These are phyloP conservation scores for Monoplex corrugatus DNA, from an alignment of 2,888 invertebrate genomes.

Conservation along the genomic window DNA sequence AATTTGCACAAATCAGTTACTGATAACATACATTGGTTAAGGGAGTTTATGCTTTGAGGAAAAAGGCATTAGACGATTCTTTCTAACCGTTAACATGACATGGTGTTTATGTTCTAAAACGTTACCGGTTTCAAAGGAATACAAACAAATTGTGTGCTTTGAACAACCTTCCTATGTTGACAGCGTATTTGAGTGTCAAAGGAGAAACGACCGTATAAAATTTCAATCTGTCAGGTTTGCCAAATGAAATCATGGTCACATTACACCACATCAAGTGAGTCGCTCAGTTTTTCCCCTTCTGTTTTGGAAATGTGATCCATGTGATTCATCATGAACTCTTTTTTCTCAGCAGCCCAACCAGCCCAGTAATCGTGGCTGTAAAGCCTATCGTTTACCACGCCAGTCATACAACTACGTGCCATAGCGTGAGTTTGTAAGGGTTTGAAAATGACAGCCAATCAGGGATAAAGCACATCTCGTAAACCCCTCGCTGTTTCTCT, in stretches of 20 bases:
- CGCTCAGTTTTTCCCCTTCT: background rate
- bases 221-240: background rate
- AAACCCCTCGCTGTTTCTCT: background rate
- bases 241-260: slow-evolving; percentile 6
- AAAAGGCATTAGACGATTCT: too few species aligned
- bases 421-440: background rate
- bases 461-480: background rate
- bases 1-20: too few species aligned
- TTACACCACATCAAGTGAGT: background rate
- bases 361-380: background rate
- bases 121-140: too few species aligned
- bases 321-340: background rate
- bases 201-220: background rate
- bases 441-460: background rate
- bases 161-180: too few species aligned
- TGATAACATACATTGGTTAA: too few species aligned
- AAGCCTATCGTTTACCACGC: background rate
- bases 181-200: too few species aligned
- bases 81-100: too few species aligned
- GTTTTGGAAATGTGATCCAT: background rate
- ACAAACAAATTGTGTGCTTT: too few species aligned
- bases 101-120: too few species aligned
- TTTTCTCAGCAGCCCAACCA: too few species aligned
- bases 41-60: too few species aligned
- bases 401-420: background rate